A percentile compares a stretch with the other conserved stretches of the same genome.
These are phyloP conservation scores for Diploptera punctata DNA, from an alignment of 2,888 invertebrate genomes.

Conservation along the genomic window DNA sequence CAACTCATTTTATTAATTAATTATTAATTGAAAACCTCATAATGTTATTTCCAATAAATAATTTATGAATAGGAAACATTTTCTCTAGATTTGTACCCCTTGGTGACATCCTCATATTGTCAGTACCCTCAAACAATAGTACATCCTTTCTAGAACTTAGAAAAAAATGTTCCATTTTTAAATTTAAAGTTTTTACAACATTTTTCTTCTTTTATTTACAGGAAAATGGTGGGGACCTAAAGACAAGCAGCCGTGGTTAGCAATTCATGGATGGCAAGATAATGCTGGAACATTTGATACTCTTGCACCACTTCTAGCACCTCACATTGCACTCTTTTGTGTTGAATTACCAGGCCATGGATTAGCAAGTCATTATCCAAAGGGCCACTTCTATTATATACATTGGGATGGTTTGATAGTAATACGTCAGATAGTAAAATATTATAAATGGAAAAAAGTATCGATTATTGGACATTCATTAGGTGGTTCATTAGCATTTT, in stretches of 20 bases:
- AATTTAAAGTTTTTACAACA: neutral
- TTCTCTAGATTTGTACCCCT: too few relatives aligned
- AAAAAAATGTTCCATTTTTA: neutral
- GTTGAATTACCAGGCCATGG: conserved; percentile 82
- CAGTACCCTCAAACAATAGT: neutral
- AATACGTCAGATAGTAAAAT: conserved; percentile 73
- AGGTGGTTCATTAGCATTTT: conserved; percentile 80
- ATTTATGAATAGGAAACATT: too few relatives aligned
- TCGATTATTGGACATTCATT: conserved; percentile 78
- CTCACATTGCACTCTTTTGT: conserved; percentile 70
- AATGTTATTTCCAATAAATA: too few relatives aligned
- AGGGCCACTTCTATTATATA: conserved; percentile 68
- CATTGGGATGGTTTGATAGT: conserved; percentile 83
- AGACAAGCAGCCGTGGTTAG: conserved; percentile 74
- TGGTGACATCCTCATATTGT: too few relatives aligned
- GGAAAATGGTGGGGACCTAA: conserved; percentile 84
- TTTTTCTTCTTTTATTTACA: conserved; percentile 49
- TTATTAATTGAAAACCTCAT: too few relatives aligned
- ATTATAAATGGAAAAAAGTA: conserved; percentile 78
- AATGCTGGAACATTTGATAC: conserved; percentile 83
- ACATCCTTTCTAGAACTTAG: neutral
- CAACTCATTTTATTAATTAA: too few relatives aligned
- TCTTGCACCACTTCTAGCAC: conserved; percentile 71
- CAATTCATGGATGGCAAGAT: conserved; percentile 90
- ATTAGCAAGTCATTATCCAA: conserved; percentile 53